Evolutionary conservation across 1,140 invertebrate genomes (phyloP).

Genomic region (Drosophila rhopaloa): DNA sequence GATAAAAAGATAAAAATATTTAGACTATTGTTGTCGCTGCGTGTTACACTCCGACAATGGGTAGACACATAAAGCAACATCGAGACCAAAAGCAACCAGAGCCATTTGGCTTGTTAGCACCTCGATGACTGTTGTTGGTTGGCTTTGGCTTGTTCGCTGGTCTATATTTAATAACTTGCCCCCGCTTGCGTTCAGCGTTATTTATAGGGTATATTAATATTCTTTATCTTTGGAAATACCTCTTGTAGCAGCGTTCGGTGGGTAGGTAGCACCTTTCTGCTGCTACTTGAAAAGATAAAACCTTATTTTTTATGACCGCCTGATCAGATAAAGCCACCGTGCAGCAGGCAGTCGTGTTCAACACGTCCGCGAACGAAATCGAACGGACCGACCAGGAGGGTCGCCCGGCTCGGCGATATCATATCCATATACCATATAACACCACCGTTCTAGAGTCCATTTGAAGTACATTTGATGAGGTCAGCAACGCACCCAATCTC

Average conservation of each 20-base stretch:
- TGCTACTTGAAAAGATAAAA: constrained; percentile 85
- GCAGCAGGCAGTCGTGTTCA: constrained; percentile 69
- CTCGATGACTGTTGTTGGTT: constrained; percentile 44
- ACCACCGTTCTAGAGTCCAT: constrained; percentile 57
- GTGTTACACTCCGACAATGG: constrained; percentile 65
- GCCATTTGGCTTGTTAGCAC: constrained; percentile 77
- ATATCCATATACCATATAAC: constrained; percentile 68
- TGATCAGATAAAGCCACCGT: constrained; percentile 84
- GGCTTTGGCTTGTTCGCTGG: constrained; percentile 14
- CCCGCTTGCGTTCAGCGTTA: constrained; percentile 55
- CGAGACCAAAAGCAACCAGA: constrained; percentile 11
- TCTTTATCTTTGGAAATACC: constrained; percentile 83
- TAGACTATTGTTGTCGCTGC: constrained; percentile 70
- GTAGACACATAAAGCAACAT: constrained; percentile 39
- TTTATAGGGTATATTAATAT: constrained; percentile 84
- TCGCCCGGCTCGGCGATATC: constrained; percentile 55
- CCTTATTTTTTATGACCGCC: constrained; percentile 82
- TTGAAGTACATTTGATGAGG: constrained; percentile 80
- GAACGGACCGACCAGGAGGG: constrained; percentile 16
- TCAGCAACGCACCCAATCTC: constrained; percentile 69
- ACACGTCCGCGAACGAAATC: constrained; percentile 48
- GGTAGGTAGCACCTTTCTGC: constrained; percentile 82
- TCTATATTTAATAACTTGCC: constrained; percentile 79
- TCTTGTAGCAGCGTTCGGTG: constrained; percentile 52
- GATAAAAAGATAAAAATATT: constrained; percentile 84